phyloP scores from a whole-genome alignment of 2,888 invertebrate species.

The Leptopterna dolabrata region DNA sequence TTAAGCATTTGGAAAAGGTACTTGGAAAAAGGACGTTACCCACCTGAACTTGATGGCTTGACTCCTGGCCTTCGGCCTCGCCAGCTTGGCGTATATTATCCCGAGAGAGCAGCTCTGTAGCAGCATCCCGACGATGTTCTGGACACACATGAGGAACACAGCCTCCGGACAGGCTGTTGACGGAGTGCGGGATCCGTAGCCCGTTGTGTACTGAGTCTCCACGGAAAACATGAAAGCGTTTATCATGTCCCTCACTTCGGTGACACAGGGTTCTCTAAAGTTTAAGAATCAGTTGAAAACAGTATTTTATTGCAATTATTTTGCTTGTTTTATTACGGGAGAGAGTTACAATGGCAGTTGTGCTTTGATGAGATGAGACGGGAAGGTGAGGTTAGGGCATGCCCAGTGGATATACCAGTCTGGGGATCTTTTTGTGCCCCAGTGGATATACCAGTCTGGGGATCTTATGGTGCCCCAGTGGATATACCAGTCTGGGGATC shows the following conservation, averaged over 20 bases:
- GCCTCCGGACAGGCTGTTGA: constrained; percentile 89
- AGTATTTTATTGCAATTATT: too few relatives aligned
- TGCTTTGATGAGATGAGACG: too few relatives aligned
- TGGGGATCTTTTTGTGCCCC: too few relatives aligned
- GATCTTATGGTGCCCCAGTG: too few relatives aligned
- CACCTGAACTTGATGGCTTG: constrained; percentile 86
- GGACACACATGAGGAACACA: constrained; percentile 82
- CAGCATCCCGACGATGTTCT: constrained; percentile 77
- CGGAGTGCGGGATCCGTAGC: constrained; percentile 84
- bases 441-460: too few relatives aligned
- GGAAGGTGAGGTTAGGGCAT: too few relatives aligned
- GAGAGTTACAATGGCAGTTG: too few relatives aligned
- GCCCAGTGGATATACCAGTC: too few relatives aligned
- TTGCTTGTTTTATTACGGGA: too few relatives aligned
- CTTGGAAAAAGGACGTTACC: too few relatives aligned
- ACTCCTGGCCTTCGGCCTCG: constrained; percentile 80
- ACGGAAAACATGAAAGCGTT: constrained; percentile 83
- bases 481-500: too few relatives aligned
- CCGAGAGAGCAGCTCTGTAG: constrained; percentile 72
- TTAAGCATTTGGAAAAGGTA: too few relatives aligned
- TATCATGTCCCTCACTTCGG: constrained; percentile 70
- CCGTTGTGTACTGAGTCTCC: constrained; percentile 88
- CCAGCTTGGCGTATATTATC: constrained; percentile 81
- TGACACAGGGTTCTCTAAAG: constrained; percentile 70
- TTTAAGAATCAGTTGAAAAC: not conserved